Evolutionary conservation across 2,113 vertebrate species (phyloP), one percentile per base, ranked within the genome.

Genomic region (Echinops telfairi): DNA sequence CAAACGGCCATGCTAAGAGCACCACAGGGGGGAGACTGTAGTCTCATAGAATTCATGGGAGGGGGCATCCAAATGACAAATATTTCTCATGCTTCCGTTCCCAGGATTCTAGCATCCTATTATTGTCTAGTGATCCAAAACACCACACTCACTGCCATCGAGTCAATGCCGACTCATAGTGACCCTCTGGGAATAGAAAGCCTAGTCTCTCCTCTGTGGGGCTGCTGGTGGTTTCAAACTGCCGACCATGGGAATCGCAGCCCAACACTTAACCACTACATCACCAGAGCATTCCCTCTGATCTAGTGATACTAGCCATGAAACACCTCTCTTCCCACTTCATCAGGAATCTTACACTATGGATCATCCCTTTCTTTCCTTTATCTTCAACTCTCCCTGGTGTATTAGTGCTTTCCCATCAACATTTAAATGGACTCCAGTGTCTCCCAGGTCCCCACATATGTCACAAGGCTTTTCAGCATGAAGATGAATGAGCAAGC

Each of bases 381-480:
- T 92, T 75, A 53, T 73, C 77, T 80, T 81, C 33, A 88, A 60
- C 12, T 93, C 68, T 71, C 19, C 6, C 31, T 90, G 47, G 4
- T 68, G n/a, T 91, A 0, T 3, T 83, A 38, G 4, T 8, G 73
- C 78, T 87, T 86, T 76, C 20, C 10, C 47, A 90, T 17, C 12
- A 53, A 62, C 12, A 82, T 40, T 85, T 83, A 83, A 62, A 83
- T 76, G 20, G 29, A 33, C 14, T 43, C 29, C 16, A 70, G 33
- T n/a, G 6, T 71, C 70, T 73, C 16, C 6, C 27, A 76, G 31
- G 33, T 47, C 14, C 14, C 36, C 33, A 85, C 1, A 43, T 5
- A 76, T 31, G 75, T 83, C 16, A 4, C 43, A 83, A 36, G 57
- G 33, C 83, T 77, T 91, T 94, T 91, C 27, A 81, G 53, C 58